Percentiles rank a stretch among this genome's conserved stretches.
phyloP scores from a whole-genome alignment of 2,797 vertebrate genomes.

The Emys orbicularis region DNA sequence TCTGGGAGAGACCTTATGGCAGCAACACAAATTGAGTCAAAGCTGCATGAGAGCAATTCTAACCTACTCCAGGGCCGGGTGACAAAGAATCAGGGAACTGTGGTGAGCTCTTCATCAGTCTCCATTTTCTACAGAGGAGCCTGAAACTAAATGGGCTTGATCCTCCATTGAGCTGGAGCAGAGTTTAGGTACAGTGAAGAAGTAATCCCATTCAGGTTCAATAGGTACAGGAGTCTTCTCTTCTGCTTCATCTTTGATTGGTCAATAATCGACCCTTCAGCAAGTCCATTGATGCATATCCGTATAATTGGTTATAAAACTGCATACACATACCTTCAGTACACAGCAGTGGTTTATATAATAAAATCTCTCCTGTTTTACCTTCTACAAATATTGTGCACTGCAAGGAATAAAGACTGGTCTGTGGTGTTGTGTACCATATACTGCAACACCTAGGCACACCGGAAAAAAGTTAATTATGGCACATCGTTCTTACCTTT shows the following conservation, averaged over 20 bases:
- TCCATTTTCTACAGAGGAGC: not conserved
- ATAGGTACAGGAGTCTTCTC: not conserved
- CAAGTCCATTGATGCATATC: not conserved
- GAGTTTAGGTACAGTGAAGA: not conserved
- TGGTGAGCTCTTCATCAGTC: not conserved
- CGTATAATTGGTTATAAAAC: not conserved
- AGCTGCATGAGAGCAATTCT: not conserved
- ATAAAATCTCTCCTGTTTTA: not conserved
- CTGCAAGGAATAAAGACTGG: not conserved
- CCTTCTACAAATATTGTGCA: not conserved
- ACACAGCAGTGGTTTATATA: not conserved
- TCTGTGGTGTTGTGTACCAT: not conserved
- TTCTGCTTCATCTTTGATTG: not conserved
- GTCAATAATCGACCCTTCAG: not conserved
- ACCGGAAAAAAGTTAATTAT: not conserved
- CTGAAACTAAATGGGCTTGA: not conserved
- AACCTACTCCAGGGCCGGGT: not conserved
- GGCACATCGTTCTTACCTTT: not conserved
- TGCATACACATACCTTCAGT: not conserved
- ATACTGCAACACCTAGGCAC: not conserved
- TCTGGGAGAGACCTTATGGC: not conserved
- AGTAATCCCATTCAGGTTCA: not conserved
- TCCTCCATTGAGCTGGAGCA: not conserved
- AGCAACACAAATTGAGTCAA: not conserved
- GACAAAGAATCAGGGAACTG: not conserved